A percentile compares a stretch with the other conserved stretches of the same genome.
Evolutionary conservation across 2,797 vertebrate species (phyloP).

Genomic region (Artibeus lituratus): DNA sequence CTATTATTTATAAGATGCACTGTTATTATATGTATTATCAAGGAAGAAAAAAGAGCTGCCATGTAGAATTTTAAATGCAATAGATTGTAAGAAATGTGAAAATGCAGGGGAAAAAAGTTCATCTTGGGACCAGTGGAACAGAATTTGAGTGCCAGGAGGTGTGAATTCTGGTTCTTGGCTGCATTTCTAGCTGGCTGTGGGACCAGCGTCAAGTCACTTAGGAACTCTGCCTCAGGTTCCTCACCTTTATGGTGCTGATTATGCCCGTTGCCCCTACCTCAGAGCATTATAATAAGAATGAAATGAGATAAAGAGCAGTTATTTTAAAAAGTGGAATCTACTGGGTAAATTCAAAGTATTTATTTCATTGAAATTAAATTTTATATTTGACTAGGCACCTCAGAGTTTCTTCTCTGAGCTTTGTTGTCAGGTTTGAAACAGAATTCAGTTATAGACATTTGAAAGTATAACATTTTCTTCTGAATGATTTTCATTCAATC

Average conservation of each 20-base stretch:
- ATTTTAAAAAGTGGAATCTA: slow-evolving; percentile 52
- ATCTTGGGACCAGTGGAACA: not conserved
- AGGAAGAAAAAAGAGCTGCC: not conserved
- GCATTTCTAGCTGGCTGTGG: slow-evolving; percentile 5
- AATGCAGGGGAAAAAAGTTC: not conserved
- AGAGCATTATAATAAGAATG: not conserved
- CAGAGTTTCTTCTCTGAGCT: not conserved
- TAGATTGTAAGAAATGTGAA: not conserved
- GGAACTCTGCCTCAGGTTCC: not conserved
- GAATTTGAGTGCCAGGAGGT: not conserved
- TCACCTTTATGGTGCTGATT: not conserved
- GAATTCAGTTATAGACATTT: slow-evolving; percentile 47
- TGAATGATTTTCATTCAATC: slow-evolving; percentile 38
- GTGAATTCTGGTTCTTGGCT: slow-evolving; percentile 15
- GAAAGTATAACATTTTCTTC: slow-evolving; percentile 37
- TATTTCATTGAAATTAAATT: slow-evolving; percentile 20
- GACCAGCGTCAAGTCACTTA: not conserved
- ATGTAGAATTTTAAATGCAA: slow-evolving; percentile 14
- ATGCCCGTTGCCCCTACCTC: not conserved
- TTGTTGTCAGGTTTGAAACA: slow-evolving; percentile 55
- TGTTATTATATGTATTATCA: slow-evolving; percentile 12
- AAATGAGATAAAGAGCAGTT: not conserved
- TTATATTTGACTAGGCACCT: slow-evolving; percentile 8
- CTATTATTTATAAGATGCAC: not conserved
- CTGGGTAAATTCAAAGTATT: slow-evolving; percentile 24